phyloP scores from a whole-genome alignment of 2,797 vertebrate genomes.

The Ataeniobius toweri region DNA sequence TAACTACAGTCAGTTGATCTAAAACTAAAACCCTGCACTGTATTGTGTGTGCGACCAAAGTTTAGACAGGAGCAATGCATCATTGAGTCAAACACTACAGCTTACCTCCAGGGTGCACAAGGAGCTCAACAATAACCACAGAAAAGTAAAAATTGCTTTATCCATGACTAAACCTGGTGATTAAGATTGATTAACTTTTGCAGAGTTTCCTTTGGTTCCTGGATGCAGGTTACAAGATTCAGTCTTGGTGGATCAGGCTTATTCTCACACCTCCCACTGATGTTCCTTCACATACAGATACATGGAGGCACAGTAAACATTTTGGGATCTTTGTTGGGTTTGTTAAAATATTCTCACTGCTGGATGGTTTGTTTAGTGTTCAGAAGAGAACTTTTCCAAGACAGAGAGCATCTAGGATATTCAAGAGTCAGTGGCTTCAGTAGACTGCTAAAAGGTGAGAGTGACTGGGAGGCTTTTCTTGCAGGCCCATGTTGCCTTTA shows the following conservation, averaged over 20 bases:
- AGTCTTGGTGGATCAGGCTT: background rate
- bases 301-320: background rate
- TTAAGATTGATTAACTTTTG: constrained; percentile 4
- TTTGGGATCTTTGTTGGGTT: background rate
- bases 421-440: background rate
- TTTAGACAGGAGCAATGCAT: constrained; percentile 27
- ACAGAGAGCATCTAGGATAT: background rate
- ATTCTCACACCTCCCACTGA: background rate
- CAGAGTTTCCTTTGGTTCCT: background rate
- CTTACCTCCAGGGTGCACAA: background rate
- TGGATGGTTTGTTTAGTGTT: background rate
- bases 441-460: background rate
- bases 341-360: background rate
- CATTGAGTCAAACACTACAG: constrained; percentile 10
- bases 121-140: background rate
- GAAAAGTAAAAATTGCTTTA: background rate
- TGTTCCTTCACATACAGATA: background rate
- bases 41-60: constrained; percentile 12
- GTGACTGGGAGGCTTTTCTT: background rate
- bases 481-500: background rate
- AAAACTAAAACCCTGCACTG: background rate
- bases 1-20: background rate
- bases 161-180: constrained; percentile 1
- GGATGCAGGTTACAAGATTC: background rate
- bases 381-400: background rate